Percentiles rank a stretch among this genome's conserved stretches.
Conservation (phyloP, 2,888 invertebrate species). For the Drosophila tanythrix region DNA sequence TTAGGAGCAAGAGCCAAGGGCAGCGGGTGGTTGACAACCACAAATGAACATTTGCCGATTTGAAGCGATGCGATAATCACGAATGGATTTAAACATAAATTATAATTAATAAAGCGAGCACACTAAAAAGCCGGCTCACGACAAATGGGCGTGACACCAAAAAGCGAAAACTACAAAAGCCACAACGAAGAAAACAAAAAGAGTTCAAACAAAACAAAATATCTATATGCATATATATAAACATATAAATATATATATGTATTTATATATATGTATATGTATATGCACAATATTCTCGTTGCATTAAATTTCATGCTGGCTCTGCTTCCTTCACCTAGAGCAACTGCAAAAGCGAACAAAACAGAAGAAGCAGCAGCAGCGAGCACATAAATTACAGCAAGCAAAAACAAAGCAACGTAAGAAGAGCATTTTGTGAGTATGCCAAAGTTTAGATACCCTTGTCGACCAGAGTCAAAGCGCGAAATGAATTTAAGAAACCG, state of each 20-base stretch:
- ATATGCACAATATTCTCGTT: slow-evolving; percentile 60
- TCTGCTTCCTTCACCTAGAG: slow-evolving; percentile 8
- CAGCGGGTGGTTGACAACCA: slow-evolving; percentile 10
- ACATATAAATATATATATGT: not conserved
- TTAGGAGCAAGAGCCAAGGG: not conserved
- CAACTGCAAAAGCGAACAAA: slow-evolving; percentile 16
- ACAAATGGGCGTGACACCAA: slow-evolving; percentile 53
- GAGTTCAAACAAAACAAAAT: slow-evolving; percentile 15
- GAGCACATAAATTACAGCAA: slow-evolving; percentile 70
- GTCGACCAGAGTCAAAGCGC: not conserved
- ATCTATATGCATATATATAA: slow-evolving; percentile 3
- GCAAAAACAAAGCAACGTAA: slow-evolving; percentile 33
- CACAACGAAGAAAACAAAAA: slow-evolving; percentile 13
- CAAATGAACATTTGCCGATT: slow-evolving; percentile 47
- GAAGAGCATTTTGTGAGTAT: not conserved
- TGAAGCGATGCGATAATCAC: slow-evolving; percentile 57
- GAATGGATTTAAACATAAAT: slow-evolving; percentile 66
- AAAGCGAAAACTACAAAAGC: slow-evolving; percentile 16
- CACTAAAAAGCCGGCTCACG: slow-evolving; percentile 30
- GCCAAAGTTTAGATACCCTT: not conserved
- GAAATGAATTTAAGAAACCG: not conserved
- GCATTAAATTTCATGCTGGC: slow-evolving; percentile 59
- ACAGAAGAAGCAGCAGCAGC: slow-evolving; percentile 33
- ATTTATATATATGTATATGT: not conserved
- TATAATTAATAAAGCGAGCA: slow-evolving; percentile 70